These are phyloP conservation scores for Sarcoramphus papa DNA, from an alignment of 2,797 vertebrate genomes.

Conservation along the genomic window DNA sequence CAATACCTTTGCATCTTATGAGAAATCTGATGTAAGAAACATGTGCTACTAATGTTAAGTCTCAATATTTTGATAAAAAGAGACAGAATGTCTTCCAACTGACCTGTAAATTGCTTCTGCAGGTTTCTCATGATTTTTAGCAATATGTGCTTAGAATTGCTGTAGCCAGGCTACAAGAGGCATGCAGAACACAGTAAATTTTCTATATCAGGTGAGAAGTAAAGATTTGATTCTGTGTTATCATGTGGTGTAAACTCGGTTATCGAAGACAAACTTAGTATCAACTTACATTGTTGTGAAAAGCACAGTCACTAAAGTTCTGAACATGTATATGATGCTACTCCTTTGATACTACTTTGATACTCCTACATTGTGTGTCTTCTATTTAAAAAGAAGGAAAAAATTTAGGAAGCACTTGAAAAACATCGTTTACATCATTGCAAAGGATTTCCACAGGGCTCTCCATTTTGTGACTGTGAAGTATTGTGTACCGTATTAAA, in stretches of 20 bases:
- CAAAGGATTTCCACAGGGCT: neutral
- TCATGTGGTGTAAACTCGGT: accelerated
- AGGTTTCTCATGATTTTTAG: neutral
- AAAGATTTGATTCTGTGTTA: neutral
- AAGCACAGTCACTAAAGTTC: neutral
- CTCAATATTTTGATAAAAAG: neutral
- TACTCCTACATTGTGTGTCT: neutral
- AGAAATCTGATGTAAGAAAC: neutral
- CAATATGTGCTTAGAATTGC: neutral
- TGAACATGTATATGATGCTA: neutral
- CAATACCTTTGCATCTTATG: neutral
- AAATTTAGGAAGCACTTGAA: neutral
- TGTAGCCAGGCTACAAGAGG: neutral
- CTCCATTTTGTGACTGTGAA: neutral
- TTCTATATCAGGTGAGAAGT: neutral
- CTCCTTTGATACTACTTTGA: neutral
- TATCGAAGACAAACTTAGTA: neutral
- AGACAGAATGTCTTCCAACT: neutral
- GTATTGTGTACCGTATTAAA: neutral
- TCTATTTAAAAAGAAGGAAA: neutral
- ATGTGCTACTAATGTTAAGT: neutral
- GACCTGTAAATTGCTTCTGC: neutral
- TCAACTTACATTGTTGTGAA: neutral
- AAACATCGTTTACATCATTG: neutral
- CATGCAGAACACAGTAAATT: neutral